A percentile compares a stretch with the other conserved stretches of the same genome.
Conservation (phyloP, 2,888 invertebrate species). For the Habroteleia sp. region DNA sequence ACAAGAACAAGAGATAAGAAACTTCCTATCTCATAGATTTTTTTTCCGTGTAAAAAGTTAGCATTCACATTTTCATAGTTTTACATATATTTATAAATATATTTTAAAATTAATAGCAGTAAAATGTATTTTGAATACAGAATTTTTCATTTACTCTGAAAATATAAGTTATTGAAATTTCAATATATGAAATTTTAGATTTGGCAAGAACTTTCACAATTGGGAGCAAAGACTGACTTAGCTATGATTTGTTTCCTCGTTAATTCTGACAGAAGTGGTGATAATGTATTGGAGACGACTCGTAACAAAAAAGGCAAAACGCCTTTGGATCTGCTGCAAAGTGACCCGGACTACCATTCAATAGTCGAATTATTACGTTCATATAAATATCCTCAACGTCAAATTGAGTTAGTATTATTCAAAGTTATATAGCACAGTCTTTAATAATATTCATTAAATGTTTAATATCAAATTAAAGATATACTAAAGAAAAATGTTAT, state of each 20-base stretch:
- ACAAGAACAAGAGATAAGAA: no score
- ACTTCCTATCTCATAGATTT: no score
- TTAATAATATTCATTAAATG: no score
- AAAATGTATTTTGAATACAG: no score
- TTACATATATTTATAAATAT: no score
- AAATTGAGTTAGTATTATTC: conserved; percentile 66
- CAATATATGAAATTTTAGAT: no score
- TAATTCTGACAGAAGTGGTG: conserved; percentile 71
- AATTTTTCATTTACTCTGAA: no score
- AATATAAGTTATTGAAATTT: no score
- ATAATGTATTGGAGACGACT: conserved; percentile 71
- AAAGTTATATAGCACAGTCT: not conserved
- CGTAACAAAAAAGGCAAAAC: conserved; percentile 86
- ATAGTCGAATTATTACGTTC: conserved; percentile 82
- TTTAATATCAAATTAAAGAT: not conserved
- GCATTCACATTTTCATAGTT: no score
- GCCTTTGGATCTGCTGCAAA: conserved; percentile 86
- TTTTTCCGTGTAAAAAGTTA: no score
- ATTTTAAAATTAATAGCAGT: no score
- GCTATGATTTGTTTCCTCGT: conserved; percentile 89
- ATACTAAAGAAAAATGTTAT: not conserved
- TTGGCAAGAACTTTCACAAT: conserved; percentile 78
- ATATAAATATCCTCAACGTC: conserved; percentile 78
- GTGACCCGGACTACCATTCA: conserved; percentile 79
- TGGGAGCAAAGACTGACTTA: conserved; percentile 79